Evolutionary conservation across 2,888 invertebrate species (phyloP).

Genomic region (Thecophora atra): DNA sequence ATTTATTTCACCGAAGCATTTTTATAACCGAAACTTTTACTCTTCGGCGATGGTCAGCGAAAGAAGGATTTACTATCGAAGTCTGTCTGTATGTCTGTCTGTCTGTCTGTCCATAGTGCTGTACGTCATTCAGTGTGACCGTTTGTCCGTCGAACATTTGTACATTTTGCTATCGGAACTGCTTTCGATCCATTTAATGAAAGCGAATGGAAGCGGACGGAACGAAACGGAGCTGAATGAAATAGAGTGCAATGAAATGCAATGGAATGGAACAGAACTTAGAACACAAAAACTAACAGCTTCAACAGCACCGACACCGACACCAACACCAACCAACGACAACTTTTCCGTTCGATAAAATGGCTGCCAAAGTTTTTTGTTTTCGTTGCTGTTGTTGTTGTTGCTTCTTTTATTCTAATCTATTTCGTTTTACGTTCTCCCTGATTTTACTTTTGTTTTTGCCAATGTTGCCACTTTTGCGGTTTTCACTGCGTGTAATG

Average conservation of each 20-base stretch:
- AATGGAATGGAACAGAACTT: too few species aligned
- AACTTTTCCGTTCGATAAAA: neutral
- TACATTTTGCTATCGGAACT: neutral
- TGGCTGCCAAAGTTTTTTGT: neutral
- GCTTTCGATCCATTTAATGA: too few species aligned
- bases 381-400: neutral
- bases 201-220: too few species aligned
- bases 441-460: neutral
- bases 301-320: neutral
- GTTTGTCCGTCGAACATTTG: neutral
- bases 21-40: neutral
- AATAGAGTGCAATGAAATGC: too few species aligned
- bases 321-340: too few species aligned
- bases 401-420: neutral
- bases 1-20: neutral
- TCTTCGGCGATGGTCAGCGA: neutral
- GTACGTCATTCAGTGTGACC: neutral
- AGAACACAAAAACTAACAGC: neutral
- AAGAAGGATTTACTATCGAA: too few species aligned
- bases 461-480: slow-evolving; percentile 15
- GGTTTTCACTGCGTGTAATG: slow-evolving; percentile 10
- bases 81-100: neutral
- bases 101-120: neutral
- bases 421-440: neutral
- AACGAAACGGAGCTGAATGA: too few species aligned